Percentiles rank a stretch among this genome's conserved stretches.
Evolutionary conservation across 2,797 vertebrate species (phyloP).

Genomic region (Clamator glandarius): DNA sequence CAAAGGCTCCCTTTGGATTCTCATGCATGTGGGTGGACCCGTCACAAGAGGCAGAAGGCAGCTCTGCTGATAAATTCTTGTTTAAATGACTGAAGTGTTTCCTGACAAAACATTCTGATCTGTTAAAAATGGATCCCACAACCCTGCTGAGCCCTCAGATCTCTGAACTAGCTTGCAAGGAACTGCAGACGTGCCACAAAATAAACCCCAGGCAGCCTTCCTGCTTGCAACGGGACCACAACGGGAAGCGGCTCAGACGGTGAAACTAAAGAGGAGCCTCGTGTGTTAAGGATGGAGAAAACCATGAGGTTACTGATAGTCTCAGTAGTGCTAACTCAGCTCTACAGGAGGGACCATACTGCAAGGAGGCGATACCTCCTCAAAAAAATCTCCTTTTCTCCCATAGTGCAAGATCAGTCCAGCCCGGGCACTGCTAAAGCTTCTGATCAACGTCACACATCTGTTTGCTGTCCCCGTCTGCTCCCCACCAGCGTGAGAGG

Average conservation of each 20-base stretch:
- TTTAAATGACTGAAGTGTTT: neutral
- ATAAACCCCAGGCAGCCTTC: neutral
- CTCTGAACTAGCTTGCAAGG: neutral
- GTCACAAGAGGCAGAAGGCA: neutral
- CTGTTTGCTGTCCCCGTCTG: neutral
- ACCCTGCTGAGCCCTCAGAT: neutral
- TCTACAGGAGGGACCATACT: neutral
- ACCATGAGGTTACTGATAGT: neutral
- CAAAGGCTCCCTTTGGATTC: neutral
- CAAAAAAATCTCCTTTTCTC: neutral
- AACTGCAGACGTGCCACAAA: neutral
- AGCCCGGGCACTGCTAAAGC: neutral
- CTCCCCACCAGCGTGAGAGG: neutral
- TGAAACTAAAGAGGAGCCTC: neutral
- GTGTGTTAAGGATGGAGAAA: neutral
- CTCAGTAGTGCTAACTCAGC: neutral
- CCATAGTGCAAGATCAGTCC: neutral
- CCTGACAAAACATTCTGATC: neutral
- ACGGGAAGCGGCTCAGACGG: neutral
- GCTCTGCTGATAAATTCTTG: neutral
- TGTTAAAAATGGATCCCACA: neutral
- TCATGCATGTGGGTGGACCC: neutral
- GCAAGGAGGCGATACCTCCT: neutral
- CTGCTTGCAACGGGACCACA: neutral
- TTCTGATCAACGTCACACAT: neutral